Evolutionary conservation across 2,113 vertebrate genomes (phyloP).

Genomic region (Myanophis thanlyinensis): DNA sequence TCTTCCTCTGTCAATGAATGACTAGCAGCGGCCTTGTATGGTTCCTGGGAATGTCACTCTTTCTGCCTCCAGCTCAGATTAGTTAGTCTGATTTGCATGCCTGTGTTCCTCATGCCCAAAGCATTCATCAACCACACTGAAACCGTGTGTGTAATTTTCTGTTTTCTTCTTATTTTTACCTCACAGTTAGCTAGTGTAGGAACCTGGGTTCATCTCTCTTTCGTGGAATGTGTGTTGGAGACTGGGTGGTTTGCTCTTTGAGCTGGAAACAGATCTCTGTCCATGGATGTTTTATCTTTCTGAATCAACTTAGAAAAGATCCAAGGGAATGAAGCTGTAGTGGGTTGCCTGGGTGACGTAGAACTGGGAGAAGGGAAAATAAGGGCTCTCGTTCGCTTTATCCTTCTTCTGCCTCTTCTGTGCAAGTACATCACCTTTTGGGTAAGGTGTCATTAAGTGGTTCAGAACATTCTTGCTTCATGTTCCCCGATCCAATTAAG

Average conservation of each 20-base stretch:
- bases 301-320: slow-evolving; percentile 4
- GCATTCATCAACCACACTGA: neutral
- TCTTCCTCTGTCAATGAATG: neutral
- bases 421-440: neutral
- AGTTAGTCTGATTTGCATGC: neutral
- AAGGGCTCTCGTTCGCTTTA: too few relatives aligned
- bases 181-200: accelerated
- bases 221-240: neutral
- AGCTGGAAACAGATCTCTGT: neutral
- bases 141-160: neutral
- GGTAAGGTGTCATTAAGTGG: neutral
- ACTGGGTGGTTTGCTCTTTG: neutral
- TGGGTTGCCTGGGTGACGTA: neutral
- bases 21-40: neutral
- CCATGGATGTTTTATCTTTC: neutral
- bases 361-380: neutral
- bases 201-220: neutral
- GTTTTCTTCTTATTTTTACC: neutral
- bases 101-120: neutral
- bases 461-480: neutral
- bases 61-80: neutral
- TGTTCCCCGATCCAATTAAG: neutral
- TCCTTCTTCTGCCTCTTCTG: neutral
- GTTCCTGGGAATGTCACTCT: neutral
- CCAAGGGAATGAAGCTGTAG: neutral